Evolutionary conservation across 2,113 vertebrate species (phyloP).

Genomic region (Pimephales promelas): DNA sequence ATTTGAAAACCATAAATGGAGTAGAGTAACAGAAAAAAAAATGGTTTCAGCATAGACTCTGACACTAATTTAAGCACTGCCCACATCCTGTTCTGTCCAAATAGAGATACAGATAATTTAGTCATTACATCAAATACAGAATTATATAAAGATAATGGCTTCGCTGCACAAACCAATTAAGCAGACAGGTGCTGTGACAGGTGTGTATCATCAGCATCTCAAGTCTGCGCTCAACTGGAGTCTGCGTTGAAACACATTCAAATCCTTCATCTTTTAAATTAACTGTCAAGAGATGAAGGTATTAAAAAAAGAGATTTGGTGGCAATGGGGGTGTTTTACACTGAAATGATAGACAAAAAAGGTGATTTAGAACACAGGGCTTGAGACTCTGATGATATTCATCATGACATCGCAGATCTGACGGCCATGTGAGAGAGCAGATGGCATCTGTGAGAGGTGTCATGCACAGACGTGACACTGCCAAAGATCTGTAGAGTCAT

Average conservation of each 20-base stretch:
- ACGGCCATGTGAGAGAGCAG: slow-evolving; percentile 26
- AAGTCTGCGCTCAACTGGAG: not conserved
- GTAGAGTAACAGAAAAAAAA: too few relatives aligned
- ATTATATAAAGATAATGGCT: not conserved
- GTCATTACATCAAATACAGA: not conserved
- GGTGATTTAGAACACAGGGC: slow-evolving; percentile 10
- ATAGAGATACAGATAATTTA: not conserved
- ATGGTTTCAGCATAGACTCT: not conserved
- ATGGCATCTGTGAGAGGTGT: slow-evolving; percentile 40
- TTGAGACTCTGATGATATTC: slow-evolving; percentile 2
- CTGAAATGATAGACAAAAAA: slow-evolving; percentile 17
- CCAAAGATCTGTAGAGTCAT: slow-evolving; percentile 29
- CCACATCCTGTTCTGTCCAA: not conserved
- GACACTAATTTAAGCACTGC: not conserved
- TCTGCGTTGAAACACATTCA: not conserved
- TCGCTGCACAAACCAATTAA: slow-evolving; percentile 9
- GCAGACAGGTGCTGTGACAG: slow-evolving; percentile 13
- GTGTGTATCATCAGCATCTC: slow-evolving; percentile 1
- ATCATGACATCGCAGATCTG: slow-evolving; percentile 24
- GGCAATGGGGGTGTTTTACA: not conserved
- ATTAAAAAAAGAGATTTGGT: not conserved
- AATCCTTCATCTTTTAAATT: slow-evolving; percentile 18
- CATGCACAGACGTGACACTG: slow-evolving; percentile 31
- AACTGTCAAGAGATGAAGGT: slow-evolving; percentile 14
- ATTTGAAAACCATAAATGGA: too few relatives aligned